Evolutionary conservation across 2,888 invertebrate species (phyloP).

Genomic region (Rosalia funebris): DNA sequence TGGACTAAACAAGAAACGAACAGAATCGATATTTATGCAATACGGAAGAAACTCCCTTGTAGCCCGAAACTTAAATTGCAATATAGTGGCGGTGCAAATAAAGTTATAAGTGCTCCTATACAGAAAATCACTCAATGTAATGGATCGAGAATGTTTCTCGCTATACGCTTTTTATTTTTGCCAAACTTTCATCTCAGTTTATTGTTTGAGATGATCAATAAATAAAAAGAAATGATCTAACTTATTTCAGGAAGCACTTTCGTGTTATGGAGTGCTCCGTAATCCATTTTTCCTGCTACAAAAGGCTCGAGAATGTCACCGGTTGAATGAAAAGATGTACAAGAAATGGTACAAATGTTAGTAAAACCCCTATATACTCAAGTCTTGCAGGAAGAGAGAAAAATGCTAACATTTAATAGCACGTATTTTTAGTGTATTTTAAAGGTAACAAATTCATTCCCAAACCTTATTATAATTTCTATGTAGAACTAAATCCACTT

Average conservation of each 20-base stretch:
- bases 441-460: too few species aligned
- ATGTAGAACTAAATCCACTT: too few species aligned
- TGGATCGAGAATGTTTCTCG: slow-evolving; percentile 28
- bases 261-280: not conserved
- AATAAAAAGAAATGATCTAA: slow-evolving; percentile 1
- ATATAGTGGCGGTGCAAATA: slow-evolving; percentile 31
- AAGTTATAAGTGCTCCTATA: slow-evolving; percentile 29
- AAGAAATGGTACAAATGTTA: too few species aligned
- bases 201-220: not conserved
- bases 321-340: too few species aligned
- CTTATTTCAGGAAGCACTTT: not conserved
- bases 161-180: slow-evolving; percentile 9
- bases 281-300: too few species aligned
- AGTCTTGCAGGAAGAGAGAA: too few species aligned
- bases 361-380: too few species aligned
- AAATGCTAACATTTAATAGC: too few species aligned
- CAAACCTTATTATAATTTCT: too few species aligned
- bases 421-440: too few species aligned
- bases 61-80: slow-evolving; percentile 24
- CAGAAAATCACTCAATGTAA: slow-evolving; percentile 28
- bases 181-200: slow-evolving; percentile 1
- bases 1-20: not conserved
- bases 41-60: slow-evolving; percentile 1
- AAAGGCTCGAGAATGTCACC: too few species aligned
- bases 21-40: slow-evolving; percentile 19